Percentiles rank a stretch among this genome's conserved stretches.
These are phyloP conservation scores for Eulemur macaco DNA, from an alignment of 2,113 vertebrate genomes.

Conservation along the genomic window DNA sequence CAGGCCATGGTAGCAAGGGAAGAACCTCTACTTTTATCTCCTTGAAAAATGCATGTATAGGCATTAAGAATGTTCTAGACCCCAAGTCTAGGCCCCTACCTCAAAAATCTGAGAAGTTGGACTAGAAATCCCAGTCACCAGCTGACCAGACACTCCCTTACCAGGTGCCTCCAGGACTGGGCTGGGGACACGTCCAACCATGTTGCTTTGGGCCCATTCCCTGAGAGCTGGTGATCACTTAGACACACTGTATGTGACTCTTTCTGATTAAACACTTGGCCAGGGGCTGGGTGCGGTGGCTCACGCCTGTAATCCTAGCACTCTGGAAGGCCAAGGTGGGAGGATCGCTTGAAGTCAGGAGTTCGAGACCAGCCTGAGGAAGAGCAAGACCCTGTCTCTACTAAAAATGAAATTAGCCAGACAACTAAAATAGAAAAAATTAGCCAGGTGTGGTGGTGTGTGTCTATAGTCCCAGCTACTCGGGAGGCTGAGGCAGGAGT, in stretches of 20 bases:
- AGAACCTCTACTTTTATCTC: not conserved
- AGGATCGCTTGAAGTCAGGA: too few relatives aligned
- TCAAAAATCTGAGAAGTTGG: not conserved
- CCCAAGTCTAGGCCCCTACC: not conserved
- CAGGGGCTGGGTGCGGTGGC: too few relatives aligned
- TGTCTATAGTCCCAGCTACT: too few relatives aligned
- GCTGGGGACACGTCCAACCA: not conserved
- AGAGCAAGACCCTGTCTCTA: too few relatives aligned
- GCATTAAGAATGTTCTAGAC: constrained; percentile 13
- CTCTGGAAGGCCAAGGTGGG: too few relatives aligned
- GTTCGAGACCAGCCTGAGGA: too few relatives aligned
- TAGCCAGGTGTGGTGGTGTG: too few relatives aligned
- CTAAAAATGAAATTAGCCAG: too few relatives aligned
- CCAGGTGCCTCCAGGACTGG: not conserved
- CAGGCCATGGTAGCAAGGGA: not conserved
- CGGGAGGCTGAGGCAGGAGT: too few relatives aligned
- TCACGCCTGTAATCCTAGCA: too few relatives aligned
- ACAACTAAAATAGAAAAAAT: too few relatives aligned
- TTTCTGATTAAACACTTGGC: constrained; percentile 25
- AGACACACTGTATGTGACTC: not conserved
- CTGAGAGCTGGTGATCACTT: not conserved
- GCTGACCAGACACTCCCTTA: not conserved
- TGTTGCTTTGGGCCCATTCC: not conserved
- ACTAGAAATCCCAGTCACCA: not conserved
- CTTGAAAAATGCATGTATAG: not conserved